Evolutionary conservation across 2,113 vertebrate genomes (phyloP).

Genomic region (Eudyptes chrysolophus): DNA sequence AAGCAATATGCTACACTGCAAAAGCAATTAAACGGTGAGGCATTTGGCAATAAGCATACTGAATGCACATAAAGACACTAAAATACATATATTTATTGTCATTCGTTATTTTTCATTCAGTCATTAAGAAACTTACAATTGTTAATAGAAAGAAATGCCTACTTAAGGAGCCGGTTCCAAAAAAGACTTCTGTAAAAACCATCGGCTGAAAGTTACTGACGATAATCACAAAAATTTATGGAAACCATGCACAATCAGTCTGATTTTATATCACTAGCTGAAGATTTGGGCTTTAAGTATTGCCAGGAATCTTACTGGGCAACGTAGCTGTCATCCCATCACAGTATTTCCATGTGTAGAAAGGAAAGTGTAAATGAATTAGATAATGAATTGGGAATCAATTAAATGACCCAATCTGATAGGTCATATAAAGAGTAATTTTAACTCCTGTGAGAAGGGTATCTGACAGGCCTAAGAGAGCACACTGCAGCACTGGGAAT

Average conservation of each 20-base stretch:
- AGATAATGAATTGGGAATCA: slow-evolving; percentile 23
- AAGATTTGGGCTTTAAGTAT: background rate
- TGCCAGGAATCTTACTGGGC: background rate
- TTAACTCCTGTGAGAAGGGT: background rate
- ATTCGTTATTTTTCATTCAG: accelerated
- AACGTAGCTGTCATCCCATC: background rate
- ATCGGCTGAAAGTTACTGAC: background rate
- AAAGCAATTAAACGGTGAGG: background rate
- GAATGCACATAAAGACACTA: background rate
- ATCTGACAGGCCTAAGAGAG: slow-evolving; percentile 35
- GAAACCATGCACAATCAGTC: background rate
- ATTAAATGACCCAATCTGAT: slow-evolving; percentile 28
- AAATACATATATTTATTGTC: background rate
- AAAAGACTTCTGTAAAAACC: background rate
- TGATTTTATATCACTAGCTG: background rate
- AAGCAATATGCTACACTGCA: background rate
- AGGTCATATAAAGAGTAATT: slow-evolving; percentile 8
- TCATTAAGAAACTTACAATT: background rate
- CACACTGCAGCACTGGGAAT: background rate
- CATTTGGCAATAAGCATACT: background rate
- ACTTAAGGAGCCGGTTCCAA: background rate
- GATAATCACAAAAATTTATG: background rate
- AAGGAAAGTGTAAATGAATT: slow-evolving; percentile 2
- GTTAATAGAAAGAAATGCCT: background rate
- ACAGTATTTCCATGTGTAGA: background rate